Percentiles rank a stretch among this genome's conserved stretches.
Conservation (phyloP, 1,140 invertebrate genomes). For the Pantala flavescens region DNA sequence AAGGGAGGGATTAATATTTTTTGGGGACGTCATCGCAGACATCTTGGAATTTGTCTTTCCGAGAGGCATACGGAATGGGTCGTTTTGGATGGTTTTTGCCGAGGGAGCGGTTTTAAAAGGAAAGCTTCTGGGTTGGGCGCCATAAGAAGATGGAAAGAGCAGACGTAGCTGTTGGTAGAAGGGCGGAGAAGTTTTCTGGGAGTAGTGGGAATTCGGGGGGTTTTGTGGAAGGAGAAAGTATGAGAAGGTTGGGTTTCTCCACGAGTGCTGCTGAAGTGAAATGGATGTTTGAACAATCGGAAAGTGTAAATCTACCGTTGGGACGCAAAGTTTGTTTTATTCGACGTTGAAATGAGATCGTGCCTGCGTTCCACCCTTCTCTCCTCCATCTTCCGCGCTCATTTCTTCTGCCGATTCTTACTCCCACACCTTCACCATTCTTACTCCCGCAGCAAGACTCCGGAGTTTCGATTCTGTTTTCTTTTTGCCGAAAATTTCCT, state of each 20-base stretch:
- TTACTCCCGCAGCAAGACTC: background rate
- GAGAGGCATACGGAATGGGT: background rate
- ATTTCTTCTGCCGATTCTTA: no score
- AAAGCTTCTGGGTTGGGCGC: no score
- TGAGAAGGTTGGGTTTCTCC: background rate
- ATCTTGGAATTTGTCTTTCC: slow-evolving; percentile 4
- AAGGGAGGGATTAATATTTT: background rate
- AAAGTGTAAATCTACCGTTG: slow-evolving; percentile 7
- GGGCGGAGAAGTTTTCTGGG: background rate
- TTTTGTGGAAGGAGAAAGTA: background rate
- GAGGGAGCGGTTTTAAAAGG: no score
- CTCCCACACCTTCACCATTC: background rate
- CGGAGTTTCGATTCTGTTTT: background rate
- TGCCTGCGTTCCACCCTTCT: background rate
- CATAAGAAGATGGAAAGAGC: no score
- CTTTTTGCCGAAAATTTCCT: no score
- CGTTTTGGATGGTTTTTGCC: background rate
- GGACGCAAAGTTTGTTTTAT: slow-evolving; percentile 6
- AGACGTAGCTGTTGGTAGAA: background rate
- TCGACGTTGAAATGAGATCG: slow-evolving; percentile 1
- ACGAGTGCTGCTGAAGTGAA: background rate
- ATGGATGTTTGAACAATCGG: slow-evolving; percentile 9
- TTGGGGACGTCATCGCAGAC: background rate
- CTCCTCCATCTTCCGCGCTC: background rate
- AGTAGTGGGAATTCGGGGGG: background rate